Evolutionary conservation across 2,113 vertebrate genomes (phyloP).

Genomic region (Polypterus bichir): DNA sequence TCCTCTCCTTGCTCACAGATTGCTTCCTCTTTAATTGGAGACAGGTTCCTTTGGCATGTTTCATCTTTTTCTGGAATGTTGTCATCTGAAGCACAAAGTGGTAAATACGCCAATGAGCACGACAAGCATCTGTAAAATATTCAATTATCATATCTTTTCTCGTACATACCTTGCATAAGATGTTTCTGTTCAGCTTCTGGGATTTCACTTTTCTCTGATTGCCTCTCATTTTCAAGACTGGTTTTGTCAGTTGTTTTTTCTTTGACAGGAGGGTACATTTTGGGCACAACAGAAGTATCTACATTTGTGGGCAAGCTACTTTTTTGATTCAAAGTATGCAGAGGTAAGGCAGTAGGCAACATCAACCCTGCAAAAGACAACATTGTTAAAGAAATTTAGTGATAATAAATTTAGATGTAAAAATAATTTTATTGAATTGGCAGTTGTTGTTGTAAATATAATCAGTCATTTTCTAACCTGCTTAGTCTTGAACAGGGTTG

Average conservation of each 20-base stretch:
- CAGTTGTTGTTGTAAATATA: no score
- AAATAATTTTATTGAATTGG: no score
- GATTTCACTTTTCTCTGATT: not conserved
- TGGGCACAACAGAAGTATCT: not conserved
- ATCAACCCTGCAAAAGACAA: no score
- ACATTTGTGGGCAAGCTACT: not conserved
- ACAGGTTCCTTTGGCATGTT: conserved; percentile 13
- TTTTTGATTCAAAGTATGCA: no score
- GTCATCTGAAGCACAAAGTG: conserved; percentile 5
- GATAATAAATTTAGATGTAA: no score
- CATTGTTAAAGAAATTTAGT: no score
- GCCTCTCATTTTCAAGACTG: no score
- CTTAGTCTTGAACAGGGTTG: no score
- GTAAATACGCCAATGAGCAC: not conserved
- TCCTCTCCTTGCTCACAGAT: conserved; percentile 15
- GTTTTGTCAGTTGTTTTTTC: not conserved
- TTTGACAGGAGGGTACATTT: conserved; percentile 13
- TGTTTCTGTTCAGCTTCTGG: not conserved
- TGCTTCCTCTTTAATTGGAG: conserved; percentile 27
- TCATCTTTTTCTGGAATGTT: conserved; percentile 6
- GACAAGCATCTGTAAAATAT: not conserved
- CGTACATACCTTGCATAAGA: not conserved
- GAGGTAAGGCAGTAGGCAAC: no score
- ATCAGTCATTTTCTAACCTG: no score
- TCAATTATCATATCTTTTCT: not conserved